Evolutionary conservation across 2,888 invertebrate species (phyloP).

Genomic region (Empis livida): DNA sequence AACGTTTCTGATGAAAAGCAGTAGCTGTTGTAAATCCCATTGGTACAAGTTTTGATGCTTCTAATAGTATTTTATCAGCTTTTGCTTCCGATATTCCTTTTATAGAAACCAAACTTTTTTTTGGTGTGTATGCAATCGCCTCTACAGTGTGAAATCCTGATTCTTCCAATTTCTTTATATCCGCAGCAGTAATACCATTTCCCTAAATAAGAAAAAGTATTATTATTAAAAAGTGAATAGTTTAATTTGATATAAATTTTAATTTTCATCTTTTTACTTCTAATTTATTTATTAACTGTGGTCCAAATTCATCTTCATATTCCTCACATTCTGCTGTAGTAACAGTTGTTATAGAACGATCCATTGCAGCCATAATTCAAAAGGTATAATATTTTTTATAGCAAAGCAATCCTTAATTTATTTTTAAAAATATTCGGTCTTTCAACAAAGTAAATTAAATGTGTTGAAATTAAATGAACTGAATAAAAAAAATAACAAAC

Average conservation of each 20-base stretch:
- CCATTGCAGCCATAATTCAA: constrained; percentile 10
- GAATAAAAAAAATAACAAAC: too few relatives aligned
- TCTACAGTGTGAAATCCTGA: constrained; percentile 93
- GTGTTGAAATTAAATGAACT: too few relatives aligned
- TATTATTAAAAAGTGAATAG: neutral
- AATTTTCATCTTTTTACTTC: constrained; percentile 42
- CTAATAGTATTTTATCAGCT: constrained; percentile 83
- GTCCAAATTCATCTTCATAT: constrained; percentile 53
- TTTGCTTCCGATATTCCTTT: constrained; percentile 97
- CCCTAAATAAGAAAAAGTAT: constrained; percentile 45
- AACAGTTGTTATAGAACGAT: constrained; percentile 32
- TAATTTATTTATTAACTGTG: constrained; percentile 54
- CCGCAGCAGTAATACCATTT: constrained; percentile 78
- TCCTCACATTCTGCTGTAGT: constrained; percentile 38
- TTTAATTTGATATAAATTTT: neutral
- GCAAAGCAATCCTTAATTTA: too few relatives aligned
- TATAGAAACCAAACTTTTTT: constrained; percentile 73
- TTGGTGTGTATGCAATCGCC: constrained; percentile 87
- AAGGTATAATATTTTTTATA: too few relatives aligned
- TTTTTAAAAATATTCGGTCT: too few relatives aligned
- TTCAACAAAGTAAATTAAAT: too few relatives aligned
- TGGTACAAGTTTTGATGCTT: constrained; percentile 85
- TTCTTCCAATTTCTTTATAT: constrained; percentile 87
- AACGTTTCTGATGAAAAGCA: constrained; percentile 86
- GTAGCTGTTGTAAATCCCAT: constrained; percentile 99